phyloP scores from a whole-genome alignment of 1,140 invertebrate species.

The Drosophila simulans region DNA sequence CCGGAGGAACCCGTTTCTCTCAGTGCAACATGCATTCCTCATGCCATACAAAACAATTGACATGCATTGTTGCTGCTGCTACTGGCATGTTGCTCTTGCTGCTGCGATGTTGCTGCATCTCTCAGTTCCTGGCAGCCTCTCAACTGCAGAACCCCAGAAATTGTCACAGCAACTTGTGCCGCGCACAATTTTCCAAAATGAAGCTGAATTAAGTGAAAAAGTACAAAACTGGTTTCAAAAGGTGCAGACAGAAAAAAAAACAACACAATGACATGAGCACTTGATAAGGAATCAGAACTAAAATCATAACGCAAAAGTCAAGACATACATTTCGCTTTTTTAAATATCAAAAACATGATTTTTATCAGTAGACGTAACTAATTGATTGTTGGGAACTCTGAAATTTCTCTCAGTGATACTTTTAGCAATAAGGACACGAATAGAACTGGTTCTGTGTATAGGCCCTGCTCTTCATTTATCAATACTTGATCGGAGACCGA shows the following conservation, averaged over 20 bases:
- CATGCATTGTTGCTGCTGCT: constrained; percentile 68
- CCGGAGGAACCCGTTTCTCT: constrained; percentile 52
- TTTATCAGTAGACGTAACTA: fast-evolving
- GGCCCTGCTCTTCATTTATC: constrained; percentile 72
- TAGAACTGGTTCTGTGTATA: constrained; percentile 61
- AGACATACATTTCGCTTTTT: too few species aligned
- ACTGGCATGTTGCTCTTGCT: constrained; percentile 19
- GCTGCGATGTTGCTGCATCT: constrained; percentile 20
- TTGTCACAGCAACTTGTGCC: constrained; percentile 58
- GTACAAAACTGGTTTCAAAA: constrained; percentile 55
- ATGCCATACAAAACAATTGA: constrained; percentile 82
- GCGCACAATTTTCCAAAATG: constrained; percentile 73
- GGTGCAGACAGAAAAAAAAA: constrained; percentile 11
- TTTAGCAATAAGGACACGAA: constrained; percentile 41
- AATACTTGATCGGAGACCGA: constrained; percentile 45
- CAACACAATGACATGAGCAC: too few species aligned
- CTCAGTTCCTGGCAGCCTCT: constrained; percentile 30
- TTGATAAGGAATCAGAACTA: background rate
- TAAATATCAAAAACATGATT: background rate
- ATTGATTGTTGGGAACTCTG: background rate
- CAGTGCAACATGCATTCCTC: constrained; percentile 77
- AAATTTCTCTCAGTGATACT: constrained; percentile 1
- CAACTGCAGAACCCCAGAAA: constrained; percentile 59
- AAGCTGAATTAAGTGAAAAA: constrained; percentile 53
- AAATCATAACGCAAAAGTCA: background rate